Conservation (phyloP, 2,888 invertebrate genomes). For the Metacarcinus magister region DNA sequence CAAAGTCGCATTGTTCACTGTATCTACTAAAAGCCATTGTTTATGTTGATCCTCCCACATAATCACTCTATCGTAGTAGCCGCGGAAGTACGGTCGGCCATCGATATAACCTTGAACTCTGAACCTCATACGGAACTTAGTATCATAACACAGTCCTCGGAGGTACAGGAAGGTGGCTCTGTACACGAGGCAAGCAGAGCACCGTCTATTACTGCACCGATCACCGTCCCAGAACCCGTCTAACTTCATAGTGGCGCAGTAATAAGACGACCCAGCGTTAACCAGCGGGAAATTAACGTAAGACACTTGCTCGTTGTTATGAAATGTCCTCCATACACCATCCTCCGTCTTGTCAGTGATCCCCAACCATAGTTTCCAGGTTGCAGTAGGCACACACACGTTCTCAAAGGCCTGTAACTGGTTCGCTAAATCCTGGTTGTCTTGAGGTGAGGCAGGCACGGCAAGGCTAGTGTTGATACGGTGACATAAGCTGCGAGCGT, state of each 20-base stretch:
- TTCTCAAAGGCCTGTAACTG: slow-evolving; percentile 51
- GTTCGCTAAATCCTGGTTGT: slow-evolving; percentile 51
- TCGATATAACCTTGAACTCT: slow-evolving; percentile 55
- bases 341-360: slow-evolving; percentile 66
- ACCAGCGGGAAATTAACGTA: slow-evolving; percentile 58
- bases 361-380: slow-evolving; percentile 73
- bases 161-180: slow-evolving; percentile 35
- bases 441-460: slow-evolving; percentile 54
- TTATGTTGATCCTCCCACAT: neutral
- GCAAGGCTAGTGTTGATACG: slow-evolving; percentile 62
- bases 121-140: slow-evolving; percentile 38
- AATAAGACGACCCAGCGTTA: slow-evolving; percentile 41
- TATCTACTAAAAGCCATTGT: slow-evolving; percentile 58
- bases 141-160: slow-evolving; percentile 66
- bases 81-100: slow-evolving; percentile 67
- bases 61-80: slow-evolving; percentile 63
- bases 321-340: slow-evolving; percentile 59
- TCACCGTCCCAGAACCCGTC: slow-evolving; percentile 65
- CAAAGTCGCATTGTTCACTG: slow-evolving; percentile 34
- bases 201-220: slow-evolving; percentile 47
- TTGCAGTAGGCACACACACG: slow-evolving; percentile 60
- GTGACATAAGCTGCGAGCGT: slow-evolving; percentile 40
- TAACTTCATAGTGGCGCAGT: slow-evolving; percentile 52
- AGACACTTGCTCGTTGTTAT: slow-evolving; percentile 9
- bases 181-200: slow-evolving; percentile 54